Conservation (phyloP, 2,113 vertebrate genomes). For the human (Homo sapiens) region DNA sequence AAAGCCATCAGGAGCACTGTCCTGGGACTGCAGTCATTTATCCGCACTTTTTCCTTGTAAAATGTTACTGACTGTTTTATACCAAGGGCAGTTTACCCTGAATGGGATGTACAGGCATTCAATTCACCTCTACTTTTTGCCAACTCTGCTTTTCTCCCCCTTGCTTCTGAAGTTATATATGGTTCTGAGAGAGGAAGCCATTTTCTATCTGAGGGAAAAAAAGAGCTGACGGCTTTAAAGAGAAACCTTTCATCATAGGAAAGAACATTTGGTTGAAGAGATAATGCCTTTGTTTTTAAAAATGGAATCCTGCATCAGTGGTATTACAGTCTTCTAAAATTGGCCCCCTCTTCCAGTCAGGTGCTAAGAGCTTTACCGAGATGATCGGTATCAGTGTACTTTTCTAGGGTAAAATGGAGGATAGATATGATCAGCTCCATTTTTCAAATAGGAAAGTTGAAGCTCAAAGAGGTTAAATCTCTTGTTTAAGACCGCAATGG, state of each 20-base stretch:
- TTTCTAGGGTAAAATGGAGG: not conserved
- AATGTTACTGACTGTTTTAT: slow-evolving; percentile 81
- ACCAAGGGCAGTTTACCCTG: slow-evolving; percentile 79
- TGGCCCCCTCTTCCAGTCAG: slow-evolving; percentile 26
- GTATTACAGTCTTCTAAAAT: not conserved
- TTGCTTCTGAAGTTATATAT: slow-evolving; percentile 75
- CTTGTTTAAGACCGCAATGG: slow-evolving; percentile 23
- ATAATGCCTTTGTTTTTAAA: slow-evolving; percentile 70
- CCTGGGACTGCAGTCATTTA: slow-evolving; percentile 75
- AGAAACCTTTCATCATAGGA: slow-evolving; percentile 65
- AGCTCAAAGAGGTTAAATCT: slow-evolving; percentile 42
- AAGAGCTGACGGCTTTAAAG: slow-evolving; percentile 73
- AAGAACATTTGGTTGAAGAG: slow-evolving; percentile 57
- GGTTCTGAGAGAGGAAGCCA: slow-evolving; percentile 67
- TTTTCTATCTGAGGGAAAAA: slow-evolving; percentile 58
- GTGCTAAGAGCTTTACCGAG: slow-evolving; percentile 9
- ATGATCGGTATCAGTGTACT: not conserved
- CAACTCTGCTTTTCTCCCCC: slow-evolving; percentile 50
- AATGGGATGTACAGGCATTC: slow-evolving; percentile 74
- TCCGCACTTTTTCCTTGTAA: slow-evolving; percentile 76
- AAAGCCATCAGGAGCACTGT: slow-evolving; percentile 64
- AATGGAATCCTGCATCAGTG: slow-evolving; percentile 38
- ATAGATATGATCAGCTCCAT: slow-evolving; percentile 54
- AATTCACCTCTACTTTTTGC: slow-evolving; percentile 78
- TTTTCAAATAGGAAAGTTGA: slow-evolving; percentile 63